A percentile compares a stretch with the other conserved stretches of the same genome.
Evolutionary conservation across 2,113 vertebrate species (phyloP).

Genomic region (Pyxicephalus adspersus): DNA sequence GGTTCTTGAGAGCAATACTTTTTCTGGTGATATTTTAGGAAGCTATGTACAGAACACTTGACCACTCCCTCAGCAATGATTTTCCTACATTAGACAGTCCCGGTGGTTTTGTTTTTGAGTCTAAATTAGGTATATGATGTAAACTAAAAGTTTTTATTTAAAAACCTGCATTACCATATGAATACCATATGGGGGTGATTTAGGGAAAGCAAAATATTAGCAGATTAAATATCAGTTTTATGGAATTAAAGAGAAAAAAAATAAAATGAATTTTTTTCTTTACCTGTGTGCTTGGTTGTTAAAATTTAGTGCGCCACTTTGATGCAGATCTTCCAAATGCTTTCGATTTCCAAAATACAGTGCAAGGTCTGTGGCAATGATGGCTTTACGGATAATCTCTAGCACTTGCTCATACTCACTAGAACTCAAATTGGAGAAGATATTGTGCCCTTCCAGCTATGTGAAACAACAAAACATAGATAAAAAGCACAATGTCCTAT

Average conservation of each 20-base stretch:
- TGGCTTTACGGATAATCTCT: slow-evolving; percentile 98
- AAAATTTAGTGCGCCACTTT: slow-evolving; percentile 80
- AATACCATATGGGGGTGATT: too few relatives aligned
- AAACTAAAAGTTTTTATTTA: too few relatives aligned
- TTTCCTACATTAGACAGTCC: too few relatives aligned
- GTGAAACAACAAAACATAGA: slow-evolving; percentile 81
- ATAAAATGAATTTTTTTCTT: not conserved
- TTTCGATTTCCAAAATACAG: slow-evolving; percentile 97
- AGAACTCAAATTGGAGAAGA: slow-evolving; percentile 98
- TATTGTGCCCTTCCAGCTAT: slow-evolving; percentile 99
- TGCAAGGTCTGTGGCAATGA: slow-evolving; percentile 96
- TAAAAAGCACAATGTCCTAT: slow-evolving; percentile 52
- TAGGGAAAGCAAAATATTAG: too few relatives aligned
- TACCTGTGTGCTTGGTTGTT: slow-evolving; percentile 94
- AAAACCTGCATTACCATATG: too few relatives aligned
- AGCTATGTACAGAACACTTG: too few relatives aligned
- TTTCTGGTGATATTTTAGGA: too few relatives aligned
- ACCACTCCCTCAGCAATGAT: too few relatives aligned
- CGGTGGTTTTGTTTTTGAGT: too few relatives aligned
- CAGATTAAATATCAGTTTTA: too few relatives aligned
- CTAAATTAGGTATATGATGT: too few relatives aligned
- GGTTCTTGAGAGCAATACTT: too few relatives aligned
- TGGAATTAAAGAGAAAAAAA: not conserved
- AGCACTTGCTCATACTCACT: slow-evolving; percentile 96
- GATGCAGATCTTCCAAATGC: slow-evolving; percentile 88